These are phyloP conservation scores for Leptinotarsa defecta DNA, from an alignment of 1,140 invertebrate genomes.

Conservation along the genomic window DNA sequence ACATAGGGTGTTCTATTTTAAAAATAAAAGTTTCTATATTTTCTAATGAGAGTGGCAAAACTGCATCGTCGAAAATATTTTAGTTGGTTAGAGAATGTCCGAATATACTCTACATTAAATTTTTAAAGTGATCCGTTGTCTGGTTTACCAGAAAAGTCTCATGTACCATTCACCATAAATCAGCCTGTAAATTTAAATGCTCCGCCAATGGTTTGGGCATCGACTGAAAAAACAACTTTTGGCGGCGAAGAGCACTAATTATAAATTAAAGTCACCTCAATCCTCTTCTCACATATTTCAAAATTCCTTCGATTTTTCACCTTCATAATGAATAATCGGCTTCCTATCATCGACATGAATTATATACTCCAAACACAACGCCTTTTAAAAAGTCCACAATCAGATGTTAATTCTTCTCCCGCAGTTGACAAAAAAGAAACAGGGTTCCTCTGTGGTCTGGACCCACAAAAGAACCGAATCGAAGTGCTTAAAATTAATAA, in stretches of 20 bases:
- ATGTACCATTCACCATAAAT: too few species aligned
- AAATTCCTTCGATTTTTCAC: conserved; percentile 23
- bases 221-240: not conserved
- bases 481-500: conserved; percentile 45
- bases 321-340: conserved; percentile 27
- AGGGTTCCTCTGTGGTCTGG: conserved; percentile 31
- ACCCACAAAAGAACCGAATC: conserved; percentile 37
- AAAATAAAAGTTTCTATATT: too few species aligned
- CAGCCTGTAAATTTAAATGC: too few species aligned
- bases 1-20: too few species aligned
- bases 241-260: not conserved
- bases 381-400: conserved; percentile 20
- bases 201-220: too few species aligned
- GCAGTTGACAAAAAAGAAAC: conserved; percentile 35
- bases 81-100: too few species aligned
- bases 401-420: conserved; percentile 23
- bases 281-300: conserved; percentile 9
- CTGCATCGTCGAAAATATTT: too few species aligned
- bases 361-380: conserved; percentile 27
- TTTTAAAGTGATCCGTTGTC: too few species aligned
- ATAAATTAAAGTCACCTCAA: conserved; percentile 15
- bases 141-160: too few species aligned
- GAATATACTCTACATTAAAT: too few species aligned
- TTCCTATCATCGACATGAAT: conserved; percentile 24
- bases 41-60: too few species aligned